These are phyloP conservation scores for Synanthedon vespiformis DNA, from an alignment of 2,888 invertebrate genomes.

Conservation along the genomic window DNA sequence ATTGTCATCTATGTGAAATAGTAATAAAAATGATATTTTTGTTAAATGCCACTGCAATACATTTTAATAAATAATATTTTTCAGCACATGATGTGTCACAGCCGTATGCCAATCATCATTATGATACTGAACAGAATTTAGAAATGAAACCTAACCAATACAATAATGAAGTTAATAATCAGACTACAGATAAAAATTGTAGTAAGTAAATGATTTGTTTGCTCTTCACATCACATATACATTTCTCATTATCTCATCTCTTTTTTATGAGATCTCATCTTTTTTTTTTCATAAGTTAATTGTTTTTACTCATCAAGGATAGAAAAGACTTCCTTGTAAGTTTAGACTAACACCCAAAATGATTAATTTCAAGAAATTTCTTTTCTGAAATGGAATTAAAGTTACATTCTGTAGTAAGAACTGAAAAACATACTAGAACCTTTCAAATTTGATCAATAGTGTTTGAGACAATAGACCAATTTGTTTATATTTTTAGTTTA, in stretches of 20 bases:
- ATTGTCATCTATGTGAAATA: background rate
- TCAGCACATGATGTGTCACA: background rate
- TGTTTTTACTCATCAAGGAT: no score
- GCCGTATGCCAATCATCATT: background rate
- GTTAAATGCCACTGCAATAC: background rate
- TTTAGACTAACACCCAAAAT: background rate
- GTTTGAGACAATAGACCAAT: background rate
- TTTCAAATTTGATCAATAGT: no score
- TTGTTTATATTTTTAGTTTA: background rate
- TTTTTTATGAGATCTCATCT: no score
- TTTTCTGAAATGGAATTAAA: background rate
- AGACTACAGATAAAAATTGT: constrained; percentile 16
- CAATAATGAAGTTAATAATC: constrained; percentile 9
- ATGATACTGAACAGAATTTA: constrained; percentile 3
- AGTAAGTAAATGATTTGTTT: constrained; percentile 11
- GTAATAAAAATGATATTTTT: background rate
- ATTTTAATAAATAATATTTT: background rate
- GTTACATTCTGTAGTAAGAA: background rate
- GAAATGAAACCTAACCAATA: constrained; percentile 1
- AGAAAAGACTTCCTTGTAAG: no score
- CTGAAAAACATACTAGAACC: background rate
- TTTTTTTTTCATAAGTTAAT: no score
- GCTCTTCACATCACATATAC: no score
- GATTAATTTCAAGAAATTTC: background rate
- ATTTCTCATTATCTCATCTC: no score